Base-by-base conservation (phyloP, 2,888 invertebrate genomes). In the Notodonta ziczac region DNA sequence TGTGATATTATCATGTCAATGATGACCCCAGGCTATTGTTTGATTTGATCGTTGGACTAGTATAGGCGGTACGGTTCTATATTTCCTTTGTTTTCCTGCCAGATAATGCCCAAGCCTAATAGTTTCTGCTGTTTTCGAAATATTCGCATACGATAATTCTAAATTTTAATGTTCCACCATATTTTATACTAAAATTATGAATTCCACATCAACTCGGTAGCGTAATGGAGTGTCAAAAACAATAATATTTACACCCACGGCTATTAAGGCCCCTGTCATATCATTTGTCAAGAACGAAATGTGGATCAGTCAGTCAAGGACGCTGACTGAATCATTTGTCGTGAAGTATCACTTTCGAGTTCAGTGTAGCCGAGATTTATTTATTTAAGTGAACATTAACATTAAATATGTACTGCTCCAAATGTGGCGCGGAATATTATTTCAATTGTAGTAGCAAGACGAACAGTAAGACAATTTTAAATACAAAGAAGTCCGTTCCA, bases 291-390 rank as follows among this genome's bases (percentile, higher is more conserved):
- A 56, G 44, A 56, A 32, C 24, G 42, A 40, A 55, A 56, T 44
- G 16, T 56, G 56, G 56, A 56, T 42, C 44, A 56, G 56, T 56
- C 39, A 56, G 56, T 44, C 44, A 56, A 56, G 56, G 56, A 42
- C 56, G 44, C 8, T 0, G 40, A 13, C 16, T n/a, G 44, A 12
- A 56, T 42, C 44, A 44, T 56, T 56, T 56, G 44, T 42, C 16
- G 55, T 55, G 40, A 35, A 54, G n/a, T 35, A 39, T 54, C 39
- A 54, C 54, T 39, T 54, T 54, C 54, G 54, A 54, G 32, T 54
- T 35, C 14, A 52, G 8, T 52, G 32, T 35, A 24, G 39, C 12
- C 54, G 12, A 52, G 52, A 52, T 39, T n/a, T 24, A 54, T 54
- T 39, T 14, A 39, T 54, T 54, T 54, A 35, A 35, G 35, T 48